Evolutionary conservation across 2,797 vertebrate genomes (phyloP).

Genomic region (Rhincodon typus): DNA sequence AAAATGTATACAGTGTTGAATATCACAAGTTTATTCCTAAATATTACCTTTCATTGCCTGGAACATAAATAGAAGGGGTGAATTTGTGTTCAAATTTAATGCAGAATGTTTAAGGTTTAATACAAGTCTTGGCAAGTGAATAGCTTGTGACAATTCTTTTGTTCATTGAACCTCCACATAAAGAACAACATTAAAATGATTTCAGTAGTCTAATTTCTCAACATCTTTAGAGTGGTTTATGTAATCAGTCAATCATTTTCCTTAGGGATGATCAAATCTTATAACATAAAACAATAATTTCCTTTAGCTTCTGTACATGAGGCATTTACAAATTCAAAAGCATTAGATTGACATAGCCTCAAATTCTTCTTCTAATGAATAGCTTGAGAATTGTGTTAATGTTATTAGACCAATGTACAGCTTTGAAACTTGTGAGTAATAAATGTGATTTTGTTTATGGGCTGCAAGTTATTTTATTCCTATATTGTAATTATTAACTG

Average conservation of each 20-base stretch:
- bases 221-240: neutral
- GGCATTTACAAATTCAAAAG: neutral
- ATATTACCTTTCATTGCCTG: neutral
- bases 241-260: neutral
- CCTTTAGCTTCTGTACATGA: neutral
- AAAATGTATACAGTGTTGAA: neutral
- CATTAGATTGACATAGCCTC: neutral
- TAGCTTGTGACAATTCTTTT: conserved; percentile 5
- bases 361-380: neutral
- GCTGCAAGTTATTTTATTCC: neutral
- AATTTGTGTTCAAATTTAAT: conserved; percentile 57
- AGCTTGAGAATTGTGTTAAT: neutral
- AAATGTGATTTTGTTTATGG: neutral
- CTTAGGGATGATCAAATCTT: neutral
- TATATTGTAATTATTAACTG: neutral
- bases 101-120: conserved; percentile 51
- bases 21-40: neutral
- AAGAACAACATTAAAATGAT: conserved; percentile 39
- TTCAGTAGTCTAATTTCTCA: neutral
- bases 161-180: conserved; percentile 40
- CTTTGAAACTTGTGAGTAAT: neutral
- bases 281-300: neutral
- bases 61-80: neutral
- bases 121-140: neutral
- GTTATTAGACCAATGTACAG: neutral